These are phyloP conservation scores for Liasis olivaceus DNA, from an alignment of 2,797 vertebrate genomes.

Conservation along the genomic window DNA sequence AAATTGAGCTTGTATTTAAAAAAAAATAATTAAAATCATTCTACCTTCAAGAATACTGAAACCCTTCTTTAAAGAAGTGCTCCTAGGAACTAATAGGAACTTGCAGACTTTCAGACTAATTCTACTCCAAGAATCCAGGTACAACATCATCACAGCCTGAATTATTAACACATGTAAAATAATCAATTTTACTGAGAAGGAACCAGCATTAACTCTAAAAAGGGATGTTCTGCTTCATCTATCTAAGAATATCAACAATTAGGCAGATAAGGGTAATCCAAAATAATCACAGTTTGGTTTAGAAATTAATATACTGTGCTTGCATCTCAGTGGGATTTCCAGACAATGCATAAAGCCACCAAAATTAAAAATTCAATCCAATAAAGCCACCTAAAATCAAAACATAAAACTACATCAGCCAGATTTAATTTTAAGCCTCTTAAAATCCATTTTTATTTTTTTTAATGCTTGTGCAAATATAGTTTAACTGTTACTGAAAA, in stretches of 20 bases:
- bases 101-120: neutral
- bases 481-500: too few relatives aligned
- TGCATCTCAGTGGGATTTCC: neutral
- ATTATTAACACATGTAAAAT: neutral
- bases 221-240: neutral
- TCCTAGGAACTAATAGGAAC: neutral
- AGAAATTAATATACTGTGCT: neutral
- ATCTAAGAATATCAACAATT: neutral
- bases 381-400: neutral
- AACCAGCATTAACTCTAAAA: neutral
- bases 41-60: neutral
- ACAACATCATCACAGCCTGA: neutral
- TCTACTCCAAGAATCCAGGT: neutral
- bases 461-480: neutral
- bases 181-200: neutral
- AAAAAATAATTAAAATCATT: neutral
- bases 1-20: neutral
- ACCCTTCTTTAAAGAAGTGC: neutral
- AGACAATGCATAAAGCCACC: neutral
- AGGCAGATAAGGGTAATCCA: neutral
- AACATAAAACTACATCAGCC: neutral
- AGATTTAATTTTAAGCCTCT: neutral
- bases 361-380: neutral
- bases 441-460: neutral
- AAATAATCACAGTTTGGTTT: neutral